A percentile compares a stretch with the other conserved stretches of the same genome.
Conservation (phyloP, 2,797 vertebrate genomes). For the Sebastes diaconus region DNA sequence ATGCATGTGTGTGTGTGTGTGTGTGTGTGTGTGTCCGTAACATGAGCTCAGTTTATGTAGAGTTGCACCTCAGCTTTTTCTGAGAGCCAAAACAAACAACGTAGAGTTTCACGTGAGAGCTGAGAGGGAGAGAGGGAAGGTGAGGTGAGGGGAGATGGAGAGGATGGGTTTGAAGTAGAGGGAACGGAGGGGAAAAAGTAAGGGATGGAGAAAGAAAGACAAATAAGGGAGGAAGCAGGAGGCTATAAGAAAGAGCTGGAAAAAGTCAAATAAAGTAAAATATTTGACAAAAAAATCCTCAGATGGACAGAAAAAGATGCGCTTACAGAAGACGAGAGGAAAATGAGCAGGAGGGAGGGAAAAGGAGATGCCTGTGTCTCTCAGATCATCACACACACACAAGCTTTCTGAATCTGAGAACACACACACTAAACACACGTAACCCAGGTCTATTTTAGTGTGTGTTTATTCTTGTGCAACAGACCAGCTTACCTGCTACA, state of each 20-base stretch:
- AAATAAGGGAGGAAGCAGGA: background rate
- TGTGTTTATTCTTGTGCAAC: constrained; percentile 65
- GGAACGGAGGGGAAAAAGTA: background rate
- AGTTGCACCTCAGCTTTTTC: constrained; percentile 36
- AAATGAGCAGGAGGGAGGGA: background rate
- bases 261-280: background rate
- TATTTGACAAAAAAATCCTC: background rate
- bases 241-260: background rate
- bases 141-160: background rate
- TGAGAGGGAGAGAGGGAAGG: background rate
- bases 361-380: constrained; percentile 17
- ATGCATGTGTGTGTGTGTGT: background rate
- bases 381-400: constrained; percentile 19
- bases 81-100: constrained; percentile 21
- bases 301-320: background rate
- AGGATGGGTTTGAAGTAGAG: background rate
- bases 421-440: constrained; percentile 19
- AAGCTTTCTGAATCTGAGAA: background rate
- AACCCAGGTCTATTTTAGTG: constrained; percentile 62
- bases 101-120: constrained; percentile 23
- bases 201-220: background rate
- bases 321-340: background rate
- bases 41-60: constrained; percentile 24
- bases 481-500: constrained; percentile 66
- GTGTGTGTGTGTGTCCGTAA: constrained; percentile 22